A percentile compares a stretch with the other conserved stretches of the same genome.
Evolutionary conservation across 1,140 invertebrate genomes (phyloP).

Genomic region (Teleopsis dalmanni): DNA sequence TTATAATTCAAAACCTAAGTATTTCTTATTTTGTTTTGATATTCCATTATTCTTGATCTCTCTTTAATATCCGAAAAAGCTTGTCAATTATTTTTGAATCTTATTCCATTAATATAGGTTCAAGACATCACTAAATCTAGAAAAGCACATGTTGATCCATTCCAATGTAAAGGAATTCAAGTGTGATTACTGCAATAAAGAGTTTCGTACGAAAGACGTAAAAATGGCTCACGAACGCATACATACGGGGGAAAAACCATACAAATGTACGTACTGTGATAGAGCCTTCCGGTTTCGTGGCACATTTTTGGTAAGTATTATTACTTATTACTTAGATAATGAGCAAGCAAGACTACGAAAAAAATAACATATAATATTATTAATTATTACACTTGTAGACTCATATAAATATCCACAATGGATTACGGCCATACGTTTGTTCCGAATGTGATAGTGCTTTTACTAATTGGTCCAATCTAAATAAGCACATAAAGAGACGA

Average conservation of each 20-base stretch:
- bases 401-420: slow-evolving; percentile 9
- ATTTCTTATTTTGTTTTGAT: no score
- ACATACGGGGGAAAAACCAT: slow-evolving; percentile 15
- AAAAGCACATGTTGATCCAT: slow-evolving; percentile 7
- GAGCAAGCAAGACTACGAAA: neutral
- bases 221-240: slow-evolving; percentile 7
- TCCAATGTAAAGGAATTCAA: slow-evolving; percentile 5
- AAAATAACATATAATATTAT: neutral
- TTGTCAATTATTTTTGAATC: neutral
- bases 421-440: slow-evolving; percentile 2
- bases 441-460: slow-evolving; percentile 5
- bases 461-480: slow-evolving; percentile 7
- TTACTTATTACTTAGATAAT: neutral
- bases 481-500: slow-evolving; percentile 11
- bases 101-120: slow-evolving; percentile 4
- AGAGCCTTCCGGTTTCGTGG: slow-evolving; percentile 11
- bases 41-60: no score
- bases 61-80: no score
- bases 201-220: slow-evolving; percentile 10
- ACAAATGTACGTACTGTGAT: slow-evolving; percentile 5
- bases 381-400: neutral
- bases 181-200: slow-evolving; percentile 9
- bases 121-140: slow-evolving; percentile 8
- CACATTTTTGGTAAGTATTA: slow-evolving; percentile 3
- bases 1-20: no score